Conservation (phyloP, 1,140 invertebrate species). For the Teleogryllus occipitalis region DNA sequence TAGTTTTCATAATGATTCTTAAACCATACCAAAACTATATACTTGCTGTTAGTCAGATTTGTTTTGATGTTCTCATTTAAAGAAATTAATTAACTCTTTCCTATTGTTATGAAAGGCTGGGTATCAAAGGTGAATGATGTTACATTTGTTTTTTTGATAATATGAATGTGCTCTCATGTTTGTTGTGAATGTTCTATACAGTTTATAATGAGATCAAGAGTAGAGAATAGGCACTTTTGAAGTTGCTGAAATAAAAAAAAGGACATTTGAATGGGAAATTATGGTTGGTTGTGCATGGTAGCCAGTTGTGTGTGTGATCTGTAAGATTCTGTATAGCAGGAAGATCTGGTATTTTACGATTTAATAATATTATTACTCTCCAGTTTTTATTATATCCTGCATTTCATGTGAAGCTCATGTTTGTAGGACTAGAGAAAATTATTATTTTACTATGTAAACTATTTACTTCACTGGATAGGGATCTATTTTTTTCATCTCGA, state of each 20-base stretch:
- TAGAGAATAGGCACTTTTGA: too few relatives aligned
- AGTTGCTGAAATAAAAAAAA: too few relatives aligned
- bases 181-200: background rate
- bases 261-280: background rate
- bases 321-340: background rate
- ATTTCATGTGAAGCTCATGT: too few relatives aligned
- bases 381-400: background rate
- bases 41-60: background rate
- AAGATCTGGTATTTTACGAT: background rate
- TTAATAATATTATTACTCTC: background rate
- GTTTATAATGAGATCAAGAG: background rate
- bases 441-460: too few relatives aligned
- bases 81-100: background rate
- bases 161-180: background rate
- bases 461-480: too few relatives aligned
- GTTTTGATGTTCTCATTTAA: background rate
- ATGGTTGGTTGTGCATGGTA: background rate
- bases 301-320: background rate
- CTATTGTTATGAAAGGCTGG: background rate
- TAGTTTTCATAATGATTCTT: background rate
- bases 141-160: background rate
- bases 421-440: too few relatives aligned
- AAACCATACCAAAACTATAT: background rate
- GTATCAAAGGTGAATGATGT: background rate
- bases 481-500: too few relatives aligned